Base-by-base conservation (phyloP, 2,888 invertebrate genomes). In the Dynastes grantii region DNA sequence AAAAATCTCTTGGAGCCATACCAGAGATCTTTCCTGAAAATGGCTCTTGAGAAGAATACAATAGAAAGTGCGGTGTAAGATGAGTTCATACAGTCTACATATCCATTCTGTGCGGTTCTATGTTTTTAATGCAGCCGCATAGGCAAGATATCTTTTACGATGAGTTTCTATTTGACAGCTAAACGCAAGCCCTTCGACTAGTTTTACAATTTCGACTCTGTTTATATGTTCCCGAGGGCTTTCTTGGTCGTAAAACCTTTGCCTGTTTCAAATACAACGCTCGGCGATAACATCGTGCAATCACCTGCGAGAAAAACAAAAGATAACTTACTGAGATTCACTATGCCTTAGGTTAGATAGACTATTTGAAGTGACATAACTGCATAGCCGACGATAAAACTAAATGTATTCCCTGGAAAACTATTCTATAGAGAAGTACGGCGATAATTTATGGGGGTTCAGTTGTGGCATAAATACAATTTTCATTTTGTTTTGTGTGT, bases 211-310 rank as follows among this genome's bases (percentile, higher is more conserved):
- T 63, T 63, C 63, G 13, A 63, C 13, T 29, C 32, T 27, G 29
- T 32, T 29, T 63, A 63, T 63, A 27, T 2, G 32, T 63, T 32
- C 27, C 29, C 29, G 63, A 6, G 32, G 32, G 63, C 2, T 63
- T 63, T 11, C 29, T 27, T 32, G 63, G 32, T 32, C 63, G 27
- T 63, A 32, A 63, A 63, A 32, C 63, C 32, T 63, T 27, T 32
- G 32, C 29, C 63, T 13, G 29, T n/a, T 63, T 76, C 45, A 45
- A 45, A 45, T 45, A 45, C 37, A 37, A 37, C 37, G 22, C n/a
- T n/a, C 45, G 63, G 27, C 37, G 76, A 76, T 76, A 76, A 63
- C 55, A 76, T 76, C 76, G 13, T 58, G 61, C 76, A 76, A 76
- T 76, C 76, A 76, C 45, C 37, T 63, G 61, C 76, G 63, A 63